phyloP scores from a whole-genome alignment of 2,888 invertebrate species.

The Neoaliturus tenellus region DNA sequence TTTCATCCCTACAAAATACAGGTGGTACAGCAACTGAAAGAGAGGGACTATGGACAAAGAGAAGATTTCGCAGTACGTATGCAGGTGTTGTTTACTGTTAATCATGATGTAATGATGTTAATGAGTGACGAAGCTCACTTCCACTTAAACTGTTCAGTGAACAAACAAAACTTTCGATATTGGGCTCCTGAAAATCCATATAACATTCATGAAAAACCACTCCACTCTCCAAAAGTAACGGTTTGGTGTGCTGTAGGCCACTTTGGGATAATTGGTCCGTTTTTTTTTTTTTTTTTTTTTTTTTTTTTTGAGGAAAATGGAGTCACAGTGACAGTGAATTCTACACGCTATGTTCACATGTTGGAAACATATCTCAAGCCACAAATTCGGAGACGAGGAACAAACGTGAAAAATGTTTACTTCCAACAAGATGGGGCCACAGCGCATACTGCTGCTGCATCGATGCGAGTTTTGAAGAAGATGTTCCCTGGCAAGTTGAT shows the following conservation, averaged over 20 bases:
- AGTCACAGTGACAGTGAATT: slow-evolving; percentile 66
- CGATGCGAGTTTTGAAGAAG: background rate
- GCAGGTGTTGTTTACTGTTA: too few species aligned
- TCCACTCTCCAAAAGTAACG: slow-evolving; percentile 65
- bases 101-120: too few species aligned
- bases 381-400: background rate
- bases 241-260: slow-evolving; percentile 65
- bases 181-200: slow-evolving; percentile 63
- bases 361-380: slow-evolving; percentile 47
- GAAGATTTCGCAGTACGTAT: too few species aligned
- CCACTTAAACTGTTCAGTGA: slow-evolving; percentile 46
- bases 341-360: slow-evolving; percentile 67
- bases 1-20: too few species aligned
- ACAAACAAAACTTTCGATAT: slow-evolving; percentile 54
- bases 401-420: background rate
- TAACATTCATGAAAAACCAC: slow-evolving; percentile 64
- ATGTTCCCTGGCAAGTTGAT: background rate
- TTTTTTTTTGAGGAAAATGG: slow-evolving; percentile 68
- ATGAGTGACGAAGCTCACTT: slow-evolving; percentile 56
- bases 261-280: slow-evolving; percentile 62
- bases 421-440: slow-evolving; percentile 57
- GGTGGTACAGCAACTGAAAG: too few species aligned
- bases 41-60: too few species aligned
- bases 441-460: background rate
- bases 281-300: too few species aligned